phyloP scores from a whole-genome alignment of 2,797 vertebrate species.

The Ciconia nigra region DNA sequence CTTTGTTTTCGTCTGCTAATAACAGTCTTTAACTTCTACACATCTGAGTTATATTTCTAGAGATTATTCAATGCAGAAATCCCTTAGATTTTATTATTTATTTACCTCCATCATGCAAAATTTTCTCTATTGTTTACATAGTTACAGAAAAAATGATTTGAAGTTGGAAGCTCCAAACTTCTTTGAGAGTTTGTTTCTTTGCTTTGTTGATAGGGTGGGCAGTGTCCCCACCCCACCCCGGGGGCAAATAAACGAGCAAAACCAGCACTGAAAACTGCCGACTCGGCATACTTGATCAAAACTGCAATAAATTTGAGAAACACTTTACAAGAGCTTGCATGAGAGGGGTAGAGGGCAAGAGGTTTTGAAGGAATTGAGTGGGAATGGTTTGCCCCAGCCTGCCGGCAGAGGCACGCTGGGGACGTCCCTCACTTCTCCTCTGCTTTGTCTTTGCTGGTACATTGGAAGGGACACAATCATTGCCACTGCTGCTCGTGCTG shows the following conservation, averaged over 20 bases:
- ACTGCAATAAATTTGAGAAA: neutral
- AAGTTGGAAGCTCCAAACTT: neutral
- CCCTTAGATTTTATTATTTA: neutral
- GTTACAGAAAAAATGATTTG: neutral
- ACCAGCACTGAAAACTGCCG: neutral
- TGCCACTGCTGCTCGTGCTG: no score
- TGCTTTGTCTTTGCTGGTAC: no score
- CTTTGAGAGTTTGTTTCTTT: neutral
- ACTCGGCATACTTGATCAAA: neutral
- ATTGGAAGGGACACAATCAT: no score
- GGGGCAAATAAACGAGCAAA: neutral
- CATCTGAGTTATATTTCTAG: neutral
- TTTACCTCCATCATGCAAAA: neutral
- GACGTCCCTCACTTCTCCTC: neutral
- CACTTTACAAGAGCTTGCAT: rapidly evolving
- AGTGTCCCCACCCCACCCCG: no score
- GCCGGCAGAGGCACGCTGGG: rapidly evolving
- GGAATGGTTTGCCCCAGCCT: neutral
- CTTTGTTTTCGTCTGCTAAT: neutral
- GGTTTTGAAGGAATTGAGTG: no score
- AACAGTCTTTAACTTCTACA: neutral
- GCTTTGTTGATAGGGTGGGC: neutral
- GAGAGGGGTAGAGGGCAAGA: neutral
- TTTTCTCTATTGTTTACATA: neutral
- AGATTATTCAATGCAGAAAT: neutral